Conservation (phyloP, 2,113 vertebrate species). For the Antechinus flavipes region DNA sequence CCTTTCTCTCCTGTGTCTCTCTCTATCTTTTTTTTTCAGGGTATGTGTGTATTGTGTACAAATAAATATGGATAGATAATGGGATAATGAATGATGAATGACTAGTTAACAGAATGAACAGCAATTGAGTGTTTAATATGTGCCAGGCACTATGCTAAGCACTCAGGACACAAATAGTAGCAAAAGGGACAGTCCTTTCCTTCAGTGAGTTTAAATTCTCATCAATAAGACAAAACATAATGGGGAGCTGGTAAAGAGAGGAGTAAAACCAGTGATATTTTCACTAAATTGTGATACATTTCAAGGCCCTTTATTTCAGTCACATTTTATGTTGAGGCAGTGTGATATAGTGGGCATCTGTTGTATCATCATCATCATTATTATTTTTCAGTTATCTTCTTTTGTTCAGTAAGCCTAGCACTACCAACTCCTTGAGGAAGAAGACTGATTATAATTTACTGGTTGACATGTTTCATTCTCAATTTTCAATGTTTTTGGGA, state of each 20-base stretch:
- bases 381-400: background rate
- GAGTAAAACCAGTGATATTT: background rate
- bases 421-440: background rate
- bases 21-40: no score
- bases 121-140: background rate
- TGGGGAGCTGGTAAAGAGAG: background rate
- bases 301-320: background rate
- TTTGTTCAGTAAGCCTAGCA: background rate
- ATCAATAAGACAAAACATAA: background rate
- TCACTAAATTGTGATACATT: background rate
- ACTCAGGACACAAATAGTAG: background rate
- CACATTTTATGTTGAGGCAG: background rate
- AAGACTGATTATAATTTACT: background rate
- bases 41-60: no score
- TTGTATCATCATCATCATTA: background rate
- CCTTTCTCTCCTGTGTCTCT: no score
- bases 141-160: background rate
- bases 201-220: background rate
- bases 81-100: no score
- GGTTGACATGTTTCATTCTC: constrained; percentile 1
- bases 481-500: background rate
- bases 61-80: no score
- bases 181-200: background rate
- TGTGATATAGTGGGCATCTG: background rate
- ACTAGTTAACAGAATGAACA: background rate